These are phyloP conservation scores for Drosophila anomelani DNA, from an alignment of 2,888 invertebrate genomes.

Conservation along the genomic window DNA sequence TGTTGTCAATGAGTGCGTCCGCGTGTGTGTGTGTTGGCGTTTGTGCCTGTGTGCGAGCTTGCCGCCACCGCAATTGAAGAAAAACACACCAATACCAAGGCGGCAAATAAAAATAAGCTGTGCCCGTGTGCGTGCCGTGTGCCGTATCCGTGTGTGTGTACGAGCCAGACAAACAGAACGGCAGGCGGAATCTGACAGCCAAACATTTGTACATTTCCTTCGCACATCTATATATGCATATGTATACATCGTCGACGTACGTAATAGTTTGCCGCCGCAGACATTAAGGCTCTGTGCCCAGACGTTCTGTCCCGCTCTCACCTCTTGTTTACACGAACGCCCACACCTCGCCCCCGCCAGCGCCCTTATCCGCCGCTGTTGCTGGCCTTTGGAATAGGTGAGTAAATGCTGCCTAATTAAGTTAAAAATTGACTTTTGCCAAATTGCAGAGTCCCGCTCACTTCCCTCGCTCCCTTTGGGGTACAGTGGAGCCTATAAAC, in stretches of 20 bases:
- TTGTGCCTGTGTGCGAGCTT: slow-evolving; percentile 37
- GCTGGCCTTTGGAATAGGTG: slow-evolving; percentile 50
- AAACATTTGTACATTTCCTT: slow-evolving; percentile 74
- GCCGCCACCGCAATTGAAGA: slow-evolving; percentile 52
- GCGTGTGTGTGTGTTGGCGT: slow-evolving; percentile 26
- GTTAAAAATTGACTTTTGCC: slow-evolving; percentile 43
- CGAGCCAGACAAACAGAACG: slow-evolving; percentile 65
- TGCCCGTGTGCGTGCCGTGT: slow-evolving; percentile 35
- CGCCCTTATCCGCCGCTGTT: slow-evolving; percentile 2
- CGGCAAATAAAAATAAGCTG: slow-evolving; percentile 74
- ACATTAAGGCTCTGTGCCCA: slow-evolving; percentile 59
- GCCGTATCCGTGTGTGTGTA: slow-evolving; percentile 43
- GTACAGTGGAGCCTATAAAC: not conserved
- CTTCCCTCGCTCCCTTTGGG: slow-evolving; percentile 4
- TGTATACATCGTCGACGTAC: slow-evolving; percentile 38
- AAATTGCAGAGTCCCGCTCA: slow-evolving; percentile 15
- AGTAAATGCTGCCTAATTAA: slow-evolving; percentile 54
- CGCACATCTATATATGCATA: slow-evolving; percentile 57
- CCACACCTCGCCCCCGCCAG: slow-evolving; percentile 42
- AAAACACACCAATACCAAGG: slow-evolving; percentile 46
- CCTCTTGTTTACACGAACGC: slow-evolving; percentile 67
- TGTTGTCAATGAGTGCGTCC: slow-evolving; percentile 41
- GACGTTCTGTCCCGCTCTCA: slow-evolving; percentile 61
- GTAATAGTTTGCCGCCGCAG: slow-evolving; percentile 60
- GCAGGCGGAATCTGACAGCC: slow-evolving; percentile 29